Percentiles rank a stretch among this genome's conserved stretches.
Evolutionary conservation across 2,113 vertebrate species (phyloP).

Genomic region (Melanerpes formicivorus): DNA sequence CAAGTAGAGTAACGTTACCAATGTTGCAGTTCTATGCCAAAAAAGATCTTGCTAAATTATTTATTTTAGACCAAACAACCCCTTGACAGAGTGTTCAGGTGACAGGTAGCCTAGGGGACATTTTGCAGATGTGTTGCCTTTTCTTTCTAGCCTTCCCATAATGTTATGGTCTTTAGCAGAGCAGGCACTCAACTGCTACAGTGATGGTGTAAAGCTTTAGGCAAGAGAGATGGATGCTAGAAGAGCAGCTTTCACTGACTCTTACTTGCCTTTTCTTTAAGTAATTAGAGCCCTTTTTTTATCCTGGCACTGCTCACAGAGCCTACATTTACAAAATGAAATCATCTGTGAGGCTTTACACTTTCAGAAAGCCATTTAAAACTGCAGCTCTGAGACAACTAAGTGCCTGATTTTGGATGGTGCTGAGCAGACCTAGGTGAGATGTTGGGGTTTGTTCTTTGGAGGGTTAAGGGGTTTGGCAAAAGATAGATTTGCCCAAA

Average conservation of each 20-base stretch:
- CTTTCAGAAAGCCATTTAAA: slow-evolving; percentile 7
- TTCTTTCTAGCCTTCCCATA: not conserved
- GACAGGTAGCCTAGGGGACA: not conserved
- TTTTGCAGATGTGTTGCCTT: not conserved
- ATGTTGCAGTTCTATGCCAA: not conserved
- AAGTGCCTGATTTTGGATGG: not conserved
- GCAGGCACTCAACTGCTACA: not conserved
- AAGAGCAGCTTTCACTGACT: not conserved
- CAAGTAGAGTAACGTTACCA: fast-evolving
- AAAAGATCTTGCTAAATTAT: not conserved
- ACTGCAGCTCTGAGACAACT: not conserved
- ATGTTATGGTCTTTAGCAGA: not conserved
- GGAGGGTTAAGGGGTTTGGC: not conserved
- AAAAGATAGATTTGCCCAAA: not conserved
- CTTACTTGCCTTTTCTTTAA: slow-evolving; percentile 4
- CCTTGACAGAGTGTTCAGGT: not conserved
- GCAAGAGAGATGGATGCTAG: not conserved
- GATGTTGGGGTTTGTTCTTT: not conserved
- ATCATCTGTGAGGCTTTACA: not conserved
- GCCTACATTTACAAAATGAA: slow-evolving; percentile 48
- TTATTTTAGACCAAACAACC: not conserved
- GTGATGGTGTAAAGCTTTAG: not conserved
- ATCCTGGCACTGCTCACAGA: slow-evolving; percentile 33
- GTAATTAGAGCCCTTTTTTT: slow-evolving; percentile 35
- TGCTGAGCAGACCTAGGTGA: not conserved